Evolutionary conservation across 2,797 vertebrate genomes (phyloP).

Genomic region (Acanthurus tractus): DNA sequence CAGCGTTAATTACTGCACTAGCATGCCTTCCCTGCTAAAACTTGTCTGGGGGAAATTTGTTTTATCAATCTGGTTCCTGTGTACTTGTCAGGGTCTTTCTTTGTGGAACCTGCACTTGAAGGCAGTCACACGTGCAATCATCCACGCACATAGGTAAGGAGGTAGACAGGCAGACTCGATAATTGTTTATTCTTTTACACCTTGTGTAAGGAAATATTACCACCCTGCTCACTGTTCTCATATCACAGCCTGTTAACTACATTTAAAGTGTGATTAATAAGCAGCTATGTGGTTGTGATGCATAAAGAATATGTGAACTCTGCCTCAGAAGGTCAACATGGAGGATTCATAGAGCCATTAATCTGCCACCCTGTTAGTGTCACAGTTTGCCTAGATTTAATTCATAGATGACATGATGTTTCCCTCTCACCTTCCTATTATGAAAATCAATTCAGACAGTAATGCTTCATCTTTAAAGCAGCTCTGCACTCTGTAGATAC

Average conservation of each 20-base stretch:
- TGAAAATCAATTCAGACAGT: constrained; percentile 12
- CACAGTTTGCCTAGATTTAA: constrained; percentile 41
- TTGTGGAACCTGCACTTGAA: neutral
- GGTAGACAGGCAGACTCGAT: constrained; percentile 17
- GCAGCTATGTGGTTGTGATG: constrained; percentile 33
- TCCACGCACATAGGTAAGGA: neutral
- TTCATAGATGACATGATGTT: constrained; percentile 30
- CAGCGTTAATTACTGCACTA: too few relatives aligned
- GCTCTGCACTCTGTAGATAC: neutral
- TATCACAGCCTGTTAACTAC: constrained; percentile 76
- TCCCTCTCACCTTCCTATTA: constrained; percentile 7
- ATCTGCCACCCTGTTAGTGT: constrained; percentile 25
- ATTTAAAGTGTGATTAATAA: constrained; percentile 74
- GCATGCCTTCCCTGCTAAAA: constrained; percentile 19
- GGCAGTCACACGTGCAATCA: neutral
- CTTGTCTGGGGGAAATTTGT: constrained; percentile 4
- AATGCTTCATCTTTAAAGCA: constrained; percentile 20
- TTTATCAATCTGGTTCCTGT: constrained; percentile 11
- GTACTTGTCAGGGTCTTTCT: constrained; percentile 5
- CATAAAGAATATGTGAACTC: constrained; percentile 55
- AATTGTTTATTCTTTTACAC: constrained; percentile 61
- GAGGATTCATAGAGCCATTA: constrained; percentile 45
- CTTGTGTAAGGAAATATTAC: constrained; percentile 61
- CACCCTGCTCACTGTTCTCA: constrained; percentile 48
- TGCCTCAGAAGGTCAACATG: constrained; percentile 37